A percentile compares a stretch with the other conserved stretches of the same genome.
These are phyloP conservation scores for Malacoctenus gilli DNA, from an alignment of 2,797 vertebrate species.

Conservation along the genomic window DNA sequence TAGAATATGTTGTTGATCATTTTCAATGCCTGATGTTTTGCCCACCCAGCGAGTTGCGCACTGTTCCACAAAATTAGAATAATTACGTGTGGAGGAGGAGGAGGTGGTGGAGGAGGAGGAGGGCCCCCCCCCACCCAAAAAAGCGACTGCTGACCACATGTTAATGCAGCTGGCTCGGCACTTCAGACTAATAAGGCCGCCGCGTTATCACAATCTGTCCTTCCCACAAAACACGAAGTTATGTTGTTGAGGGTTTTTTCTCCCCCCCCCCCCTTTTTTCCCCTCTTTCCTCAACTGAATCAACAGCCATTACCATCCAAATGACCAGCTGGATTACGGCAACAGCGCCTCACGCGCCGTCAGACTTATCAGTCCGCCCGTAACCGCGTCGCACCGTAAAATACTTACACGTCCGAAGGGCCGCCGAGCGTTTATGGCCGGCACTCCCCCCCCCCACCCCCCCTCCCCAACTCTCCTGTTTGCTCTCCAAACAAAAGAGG, in stretches of 20 bases:
- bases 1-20: slow-evolving; percentile 64
- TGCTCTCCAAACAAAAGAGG: slow-evolving; percentile 53
- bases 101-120: too few species aligned
- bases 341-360: slow-evolving; percentile 61
- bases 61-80: slow-evolving; percentile 56
- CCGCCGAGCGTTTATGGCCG: slow-evolving; percentile 57
- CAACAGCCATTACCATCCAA: slow-evolving; percentile 61
- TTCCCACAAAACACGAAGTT: slow-evolving; percentile 58
- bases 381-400: slow-evolving; percentile 66
- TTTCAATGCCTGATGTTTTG: slow-evolving; percentile 45
- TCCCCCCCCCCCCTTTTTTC: too few species aligned
- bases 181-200: slow-evolving; percentile 54
- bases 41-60: slow-evolving; percentile 56
- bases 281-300: too few species aligned
- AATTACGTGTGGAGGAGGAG: too few species aligned
- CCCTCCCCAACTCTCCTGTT: too few species aligned
- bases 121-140: slow-evolving; percentile 48
- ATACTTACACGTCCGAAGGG: slow-evolving; percentile 39
- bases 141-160: slow-evolving; percentile 64
- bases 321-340: slow-evolving; percentile 67
- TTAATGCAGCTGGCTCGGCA: slow-evolving; percentile 52
- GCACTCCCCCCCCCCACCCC: slow-evolving; percentile 44
- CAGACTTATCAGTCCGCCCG: slow-evolving; percentile 52
- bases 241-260: slow-evolving; percentile 73
- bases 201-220: slow-evolving; percentile 50